Evolutionary conservation across 2,888 invertebrate species (phyloP).

Genomic region (Caenorhabditis sp.): DNA sequence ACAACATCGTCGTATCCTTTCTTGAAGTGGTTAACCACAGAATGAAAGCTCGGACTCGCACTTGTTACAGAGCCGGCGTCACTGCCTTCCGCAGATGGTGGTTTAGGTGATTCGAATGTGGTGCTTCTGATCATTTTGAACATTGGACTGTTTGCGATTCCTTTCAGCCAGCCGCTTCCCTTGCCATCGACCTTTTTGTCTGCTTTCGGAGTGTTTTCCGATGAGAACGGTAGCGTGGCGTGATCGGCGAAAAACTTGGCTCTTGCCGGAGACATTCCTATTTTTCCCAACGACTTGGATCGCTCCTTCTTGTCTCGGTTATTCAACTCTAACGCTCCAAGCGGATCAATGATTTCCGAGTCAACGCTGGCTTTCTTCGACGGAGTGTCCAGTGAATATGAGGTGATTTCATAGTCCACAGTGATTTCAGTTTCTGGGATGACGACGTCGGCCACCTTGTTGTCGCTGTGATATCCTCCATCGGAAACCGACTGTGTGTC

Average conservation of each 20-base stretch:
- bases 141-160: conserved; percentile 73
- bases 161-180: conserved; percentile 70
- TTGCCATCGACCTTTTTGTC: conserved; percentile 49
- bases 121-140: conserved; percentile 72
- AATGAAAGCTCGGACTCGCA: conserved; percentile 68
- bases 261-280: conserved; percentile 72
- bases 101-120: conserved; percentile 56
- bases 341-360: conserved; percentile 43
- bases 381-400: conserved; percentile 19
- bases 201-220: conserved; percentile 51
- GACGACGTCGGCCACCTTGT: neutral
- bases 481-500: conserved; percentile 27
- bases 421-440: conserved; percentile 29
- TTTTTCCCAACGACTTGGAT: conserved; percentile 39
- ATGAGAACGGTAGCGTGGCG: conserved; percentile 67
- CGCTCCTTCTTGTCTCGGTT: conserved; percentile 5
- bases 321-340: conserved; percentile 41
- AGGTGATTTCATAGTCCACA: conserved; percentile 46
- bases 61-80: conserved; percentile 14
- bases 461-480: neutral
- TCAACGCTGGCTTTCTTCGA: neutral
- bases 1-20: conserved; percentile 72
- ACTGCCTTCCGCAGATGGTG: conserved; percentile 7
- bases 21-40: conserved; percentile 72
- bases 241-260: conserved; percentile 75